phyloP scores from a whole-genome alignment of 2,797 vertebrate species.

The Oreonectes daqikongensis region DNA sequence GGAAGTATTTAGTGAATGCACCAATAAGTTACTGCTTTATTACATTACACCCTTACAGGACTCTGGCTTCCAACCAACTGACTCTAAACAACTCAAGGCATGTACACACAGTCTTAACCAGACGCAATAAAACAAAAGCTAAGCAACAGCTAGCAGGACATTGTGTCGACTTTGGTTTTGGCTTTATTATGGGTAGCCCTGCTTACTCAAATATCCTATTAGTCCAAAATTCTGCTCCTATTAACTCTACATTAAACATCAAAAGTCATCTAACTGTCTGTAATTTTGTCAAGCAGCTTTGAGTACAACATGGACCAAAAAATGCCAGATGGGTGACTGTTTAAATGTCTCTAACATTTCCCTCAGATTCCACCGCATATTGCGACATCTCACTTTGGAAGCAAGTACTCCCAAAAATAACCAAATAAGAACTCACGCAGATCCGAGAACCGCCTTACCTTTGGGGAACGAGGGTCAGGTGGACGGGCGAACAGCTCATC shows the following conservation, averaged over 20 bases:
- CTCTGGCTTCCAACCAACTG: neutral
- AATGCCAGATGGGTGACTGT: too few species aligned
- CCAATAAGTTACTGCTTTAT: neutral
- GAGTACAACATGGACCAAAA: too few species aligned
- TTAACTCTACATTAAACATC: neutral
- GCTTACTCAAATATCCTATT: neutral
- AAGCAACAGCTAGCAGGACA: neutral
- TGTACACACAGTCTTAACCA: neutral
- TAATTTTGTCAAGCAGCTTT: too few species aligned
- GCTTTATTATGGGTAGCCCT: neutral
- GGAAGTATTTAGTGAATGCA: neutral
- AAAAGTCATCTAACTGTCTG: too few species aligned
- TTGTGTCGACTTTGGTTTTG: neutral
- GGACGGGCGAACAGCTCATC: conserved; percentile 97
- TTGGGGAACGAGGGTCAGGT: conserved; percentile 96
- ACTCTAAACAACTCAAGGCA: neutral
- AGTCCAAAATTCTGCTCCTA: neutral
- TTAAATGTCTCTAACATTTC: neutral
- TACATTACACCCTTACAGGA: too few species aligned
- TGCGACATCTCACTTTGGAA: neutral
- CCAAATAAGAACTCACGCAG: too few species aligned
- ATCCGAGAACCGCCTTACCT: conserved; percentile 72
- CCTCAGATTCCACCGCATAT: neutral
- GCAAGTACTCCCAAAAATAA: neutral
- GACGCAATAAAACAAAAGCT: neutral